Percentiles rank a stretch among this genome's conserved stretches.
phyloP scores from a whole-genome alignment of 2,888 invertebrate genomes.

The Endotricha flammealis region DNA sequence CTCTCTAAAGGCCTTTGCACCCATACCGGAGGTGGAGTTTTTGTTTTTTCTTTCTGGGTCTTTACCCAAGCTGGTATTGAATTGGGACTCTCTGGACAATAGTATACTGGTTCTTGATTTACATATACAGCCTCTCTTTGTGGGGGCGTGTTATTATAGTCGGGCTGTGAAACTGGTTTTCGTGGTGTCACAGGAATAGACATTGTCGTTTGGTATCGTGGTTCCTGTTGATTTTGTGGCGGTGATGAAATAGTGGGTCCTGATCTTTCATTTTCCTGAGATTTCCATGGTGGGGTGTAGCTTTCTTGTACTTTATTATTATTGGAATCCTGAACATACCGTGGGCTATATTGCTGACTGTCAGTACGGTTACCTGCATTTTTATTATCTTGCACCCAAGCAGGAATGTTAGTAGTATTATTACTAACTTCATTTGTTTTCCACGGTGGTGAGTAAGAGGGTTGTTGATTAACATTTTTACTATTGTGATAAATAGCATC shows the following conservation, averaged over 20 bases:
- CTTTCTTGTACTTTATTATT: conserved; percentile 51
- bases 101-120: conserved; percentile 66
- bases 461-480: conserved; percentile 41
- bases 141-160: conserved; percentile 44
- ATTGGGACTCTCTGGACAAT: conserved; percentile 67
- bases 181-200: conserved; percentile 67
- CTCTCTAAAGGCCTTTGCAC: conserved; percentile 61
- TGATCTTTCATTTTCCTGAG: conserved; percentile 35
- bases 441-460: conserved; percentile 54
- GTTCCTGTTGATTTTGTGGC: conserved; percentile 37
- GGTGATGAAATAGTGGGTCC: conserved; percentile 38
- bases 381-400: conserved; percentile 56
- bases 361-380: conserved; percentile 17
- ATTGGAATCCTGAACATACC: conserved; percentile 52
- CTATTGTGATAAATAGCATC: conserved; percentile 42
- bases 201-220: conserved; percentile 68
- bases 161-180: conserved; percentile 50
- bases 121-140: conserved; percentile 67
- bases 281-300: conserved; percentile 42
- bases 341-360: conserved; percentile 44
- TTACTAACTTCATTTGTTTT: conserved; percentile 52
- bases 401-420: conserved; percentile 36
- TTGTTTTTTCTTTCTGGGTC: conserved; percentile 69
- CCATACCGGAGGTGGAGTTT: conserved; percentile 71
- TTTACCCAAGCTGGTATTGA: conserved; percentile 69